phyloP scores from a whole-genome alignment of 2,888 invertebrate genomes.

The Rhamphomyia laevipes region DNA sequence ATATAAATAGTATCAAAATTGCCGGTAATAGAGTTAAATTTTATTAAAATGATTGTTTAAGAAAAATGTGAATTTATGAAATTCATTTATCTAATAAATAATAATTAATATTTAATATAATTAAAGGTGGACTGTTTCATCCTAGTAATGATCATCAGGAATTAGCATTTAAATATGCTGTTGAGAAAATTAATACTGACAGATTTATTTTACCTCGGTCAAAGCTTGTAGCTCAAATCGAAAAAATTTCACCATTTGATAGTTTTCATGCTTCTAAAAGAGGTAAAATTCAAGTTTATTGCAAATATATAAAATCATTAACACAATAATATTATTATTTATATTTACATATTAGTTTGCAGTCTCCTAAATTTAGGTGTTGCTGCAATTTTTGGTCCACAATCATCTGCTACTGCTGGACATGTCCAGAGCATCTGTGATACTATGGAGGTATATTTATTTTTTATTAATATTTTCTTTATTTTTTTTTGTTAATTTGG shows the following conservation, averaged over 20 bases:
- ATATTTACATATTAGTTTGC: constrained; percentile 54
- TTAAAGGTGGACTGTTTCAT: constrained; percentile 74
- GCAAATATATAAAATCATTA: neutral
- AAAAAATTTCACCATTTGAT: constrained; percentile 80
- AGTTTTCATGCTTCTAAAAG: constrained; percentile 90
- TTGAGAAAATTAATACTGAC: constrained; percentile 80
- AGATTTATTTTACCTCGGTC: constrained; percentile 70
- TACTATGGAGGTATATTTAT: constrained; percentile 61
- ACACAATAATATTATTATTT: neutral
- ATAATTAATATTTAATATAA: too few species aligned
- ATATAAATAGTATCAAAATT: neutral
- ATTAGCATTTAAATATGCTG: constrained; percentile 84
- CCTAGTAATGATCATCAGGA: constrained; percentile 79
- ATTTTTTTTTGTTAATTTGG: neutral
- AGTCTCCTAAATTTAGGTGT: constrained; percentile 77
- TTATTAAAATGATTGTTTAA: too few species aligned
- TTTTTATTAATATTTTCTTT: neutral
- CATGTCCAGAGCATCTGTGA: constrained; percentile 95
- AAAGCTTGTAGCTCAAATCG: constrained; percentile 79
- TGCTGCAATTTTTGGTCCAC: constrained; percentile 89
- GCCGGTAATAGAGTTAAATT: too few species aligned
- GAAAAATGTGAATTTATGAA: too few species aligned
- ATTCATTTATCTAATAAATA: too few species aligned
- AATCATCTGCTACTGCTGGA: constrained; percentile 78
- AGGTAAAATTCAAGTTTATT: constrained; percentile 43